Evolutionary conservation across 2,113 vertebrate genomes (phyloP).

Genomic region (Nycticorax nycticorax): DNA sequence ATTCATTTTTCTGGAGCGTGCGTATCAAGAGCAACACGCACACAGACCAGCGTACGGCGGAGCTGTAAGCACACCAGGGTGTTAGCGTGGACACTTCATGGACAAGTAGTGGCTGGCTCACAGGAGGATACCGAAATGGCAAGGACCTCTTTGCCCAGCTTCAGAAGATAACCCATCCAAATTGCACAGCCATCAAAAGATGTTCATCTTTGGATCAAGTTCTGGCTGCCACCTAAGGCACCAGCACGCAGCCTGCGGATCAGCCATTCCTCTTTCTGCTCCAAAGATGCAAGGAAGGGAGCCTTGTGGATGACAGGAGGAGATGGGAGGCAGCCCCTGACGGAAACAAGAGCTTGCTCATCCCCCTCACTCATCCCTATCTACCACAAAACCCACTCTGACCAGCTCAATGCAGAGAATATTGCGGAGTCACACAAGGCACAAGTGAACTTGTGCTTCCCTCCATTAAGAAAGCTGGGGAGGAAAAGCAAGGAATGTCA

Average conservation of each 20-base stretch:
- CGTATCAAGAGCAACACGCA: background rate
- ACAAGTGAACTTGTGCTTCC: accelerated
- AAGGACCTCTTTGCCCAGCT: background rate
- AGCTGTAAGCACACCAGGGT: background rate
- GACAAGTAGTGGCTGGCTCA: background rate
- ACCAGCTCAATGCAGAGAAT: background rate
- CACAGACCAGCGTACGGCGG: background rate
- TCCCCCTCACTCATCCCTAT: background rate
- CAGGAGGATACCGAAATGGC: background rate
- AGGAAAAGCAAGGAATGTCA: background rate
- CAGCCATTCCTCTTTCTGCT: background rate
- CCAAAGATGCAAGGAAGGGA: background rate
- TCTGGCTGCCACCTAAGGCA: background rate
- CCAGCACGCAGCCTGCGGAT: background rate
- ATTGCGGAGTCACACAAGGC: background rate
- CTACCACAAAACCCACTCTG: background rate
- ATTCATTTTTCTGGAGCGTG: background rate
- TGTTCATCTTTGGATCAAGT: accelerated
- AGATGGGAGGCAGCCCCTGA: background rate
- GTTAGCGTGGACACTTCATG: accelerated
- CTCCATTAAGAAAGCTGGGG: background rate
- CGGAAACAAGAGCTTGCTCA: background rate
- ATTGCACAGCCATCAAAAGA: background rate
- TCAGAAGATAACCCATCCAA: background rate
- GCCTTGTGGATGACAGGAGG: background rate